Base-by-base conservation (phyloP, 2,797 vertebrate genomes). In the Eidolon dupreanum region DNA sequence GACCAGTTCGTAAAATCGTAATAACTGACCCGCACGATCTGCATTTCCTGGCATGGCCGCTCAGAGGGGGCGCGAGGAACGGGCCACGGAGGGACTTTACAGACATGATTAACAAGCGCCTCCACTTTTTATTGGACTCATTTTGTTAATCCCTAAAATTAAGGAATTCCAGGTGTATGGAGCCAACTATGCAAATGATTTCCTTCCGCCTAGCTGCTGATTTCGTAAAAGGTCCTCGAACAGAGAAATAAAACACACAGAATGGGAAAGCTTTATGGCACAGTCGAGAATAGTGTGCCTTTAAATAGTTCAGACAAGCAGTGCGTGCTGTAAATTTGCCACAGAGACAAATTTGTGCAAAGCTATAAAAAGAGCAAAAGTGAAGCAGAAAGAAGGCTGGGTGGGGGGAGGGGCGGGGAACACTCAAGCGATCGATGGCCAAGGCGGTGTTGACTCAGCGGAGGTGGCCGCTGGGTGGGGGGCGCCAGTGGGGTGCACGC, bases 141-240 rank as follows among this genome's bases (percentile, higher is more conserved):
- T 98, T 99, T 98, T 97, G 96, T 97, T 98, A 99, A 99, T 99
- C 98, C 98, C 95, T 97, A 97, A 98, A 98, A 98, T 98, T 98
- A 98, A 98, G 98, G 98, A 97, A 98, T 99, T 99, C 98, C 98
- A 98, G 98, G 98, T 98, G 98, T 98, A 97, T 94, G 97, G 98
- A 98, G 98, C 98, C 98, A 98, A 98, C 98, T 98, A 98, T 99
- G 98, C 98, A 99, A 99, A 99, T 98, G 86, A 98, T 98, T 98
- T 98, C 98, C 98, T 98, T 98, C 98, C 98, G 75, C 96, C 97
- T 97, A 94, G 97, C 97, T 98, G 98, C 98, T 97, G 98, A 98
- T 98, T 98, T 98, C 98, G 98, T 98, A 97, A 98, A 98, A 98
- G 96, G 95, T 97, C 90, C 97, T 98, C 98, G 97, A 98, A 98